Base-by-base conservation (phyloP, 2,113 vertebrate species). In the Opisthocomus hoazin region DNA sequence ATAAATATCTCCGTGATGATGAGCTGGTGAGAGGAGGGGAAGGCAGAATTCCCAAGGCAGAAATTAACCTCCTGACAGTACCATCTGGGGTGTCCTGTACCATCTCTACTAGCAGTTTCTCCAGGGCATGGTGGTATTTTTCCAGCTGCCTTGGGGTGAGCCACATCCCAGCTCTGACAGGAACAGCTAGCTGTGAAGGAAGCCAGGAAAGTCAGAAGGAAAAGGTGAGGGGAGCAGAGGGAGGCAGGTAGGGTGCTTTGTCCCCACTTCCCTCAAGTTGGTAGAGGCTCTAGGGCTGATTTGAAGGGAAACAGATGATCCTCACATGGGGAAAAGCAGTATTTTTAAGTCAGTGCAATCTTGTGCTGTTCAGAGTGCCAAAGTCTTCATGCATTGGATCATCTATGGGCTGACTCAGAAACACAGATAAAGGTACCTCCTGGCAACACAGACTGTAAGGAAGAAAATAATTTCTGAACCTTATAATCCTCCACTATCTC, bases 141-240 rank as follows among this genome's bases (percentile, higher is more conserved):
- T 97, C 98, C 96, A 98, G 95, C 95, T 97, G 97, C 92, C 84
- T 94, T 77, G 94, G 92, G 56, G 94, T 97, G 96, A 98, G 95
- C 94, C 94, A 93, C 75, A 93, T 87, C 94, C 97, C 85, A 65
- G 93, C 96, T 94, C 97, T 96, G 78, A 83, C 63, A 32, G 98
- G 96, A 87, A 96, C 95, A 96, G 93, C 94, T 58, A 96, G 57
- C 97, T 98, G 95, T 88, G 93, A 97, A 96, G 84, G 93, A 96
- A 97, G 77, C 70, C 73, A 64, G 50, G 61, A 80, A 95, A 96
- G 78, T 80, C 76, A 90, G 85, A 58, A 75, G 37, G 56, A 95
- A 48, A 94, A 71, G 77, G 39, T 37, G 22, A 66, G 45, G 11
- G 41, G 66, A 91, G 63, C 43, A 37, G 26, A 77, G n/a, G n/a